Evolutionary conservation across 2,797 vertebrate genomes (phyloP), one percentile per base, ranked within the genome.

Genomic region (Myotis vivesi): DNA sequence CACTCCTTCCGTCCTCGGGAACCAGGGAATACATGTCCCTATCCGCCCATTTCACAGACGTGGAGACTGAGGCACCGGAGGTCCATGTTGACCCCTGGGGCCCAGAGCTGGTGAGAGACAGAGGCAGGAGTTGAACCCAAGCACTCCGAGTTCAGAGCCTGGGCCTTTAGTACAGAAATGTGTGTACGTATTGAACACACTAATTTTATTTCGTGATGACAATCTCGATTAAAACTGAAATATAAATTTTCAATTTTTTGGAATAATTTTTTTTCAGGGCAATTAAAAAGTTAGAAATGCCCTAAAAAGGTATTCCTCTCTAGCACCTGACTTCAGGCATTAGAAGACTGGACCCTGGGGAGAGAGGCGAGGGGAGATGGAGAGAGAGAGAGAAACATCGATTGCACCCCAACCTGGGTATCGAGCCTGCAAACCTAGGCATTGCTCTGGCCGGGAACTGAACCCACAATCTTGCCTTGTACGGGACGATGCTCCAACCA

Each of bases 1-100:
- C 59, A 75, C 17, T 1, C 33, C 36, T 64, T 81, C n/a, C 46
- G 4, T n/a, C 30, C 9, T 87, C 16, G 33, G 30, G 79, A 68
- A 7, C 38, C 75, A 62, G 0, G 13, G 41, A 62, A 23, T 13
- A 3, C 1, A 0, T 46, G 1, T 8, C n/a, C 33, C 19, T 8
- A 2, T 59, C 7, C 44, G 3, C 4, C 11, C 46, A 19, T 53
- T 64, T 25, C 62, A 13, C 2, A 44, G 28, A 51, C 44, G 12
- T 49, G 79, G 64, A 79, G 69, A 8, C 41, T 0, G 62, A 85
- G 49, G 49, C 38, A 77, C 20, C 28, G 81, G 36, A 25, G 9
- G 11, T 46, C 11, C 73, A 38, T 0, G 15, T 38, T 68, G 10
- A 23, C 46, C 41, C 53, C 0, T 7, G 3, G 64, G 49, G 71